These are phyloP conservation scores for Salpingus planirostris DNA, from an alignment of 2,888 invertebrate species.

Conservation along the genomic window DNA sequence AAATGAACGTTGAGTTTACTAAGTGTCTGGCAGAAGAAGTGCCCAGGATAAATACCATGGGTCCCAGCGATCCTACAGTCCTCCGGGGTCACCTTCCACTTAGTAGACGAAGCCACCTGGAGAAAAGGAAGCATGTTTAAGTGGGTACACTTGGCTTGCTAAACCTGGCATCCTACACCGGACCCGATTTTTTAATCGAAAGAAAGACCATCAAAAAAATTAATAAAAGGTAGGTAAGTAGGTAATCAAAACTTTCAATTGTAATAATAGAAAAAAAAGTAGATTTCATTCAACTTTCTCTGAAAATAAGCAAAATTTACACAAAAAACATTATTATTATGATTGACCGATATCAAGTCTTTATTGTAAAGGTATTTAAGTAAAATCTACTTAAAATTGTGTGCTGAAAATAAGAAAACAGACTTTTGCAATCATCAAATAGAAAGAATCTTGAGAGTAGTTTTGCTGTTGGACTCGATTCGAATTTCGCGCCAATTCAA, in stretches of 20 bases:
- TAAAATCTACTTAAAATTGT: no score
- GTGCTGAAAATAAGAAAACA: conserved; percentile 20
- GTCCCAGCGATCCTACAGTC: conserved; percentile 34
- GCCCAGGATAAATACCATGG: conserved; percentile 51
- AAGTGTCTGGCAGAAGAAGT: conserved; percentile 39
- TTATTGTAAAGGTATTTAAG: no score
- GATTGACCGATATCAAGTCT: no score
- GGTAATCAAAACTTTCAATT: conserved; percentile 1
- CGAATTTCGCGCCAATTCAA: conserved; percentile 32
- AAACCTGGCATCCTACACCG: conserved; percentile 42
- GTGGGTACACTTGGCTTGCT: conserved; percentile 39
- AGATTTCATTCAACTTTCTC: conserved; percentile 1
- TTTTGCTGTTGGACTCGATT: conserved; percentile 21
- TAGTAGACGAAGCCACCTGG: conserved; percentile 44
- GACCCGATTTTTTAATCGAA: no score
- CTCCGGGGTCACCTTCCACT: conserved; percentile 26
- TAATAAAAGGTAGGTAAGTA: no score
- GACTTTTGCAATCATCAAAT: conserved; percentile 10
- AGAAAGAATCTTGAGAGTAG: conserved; percentile 4
- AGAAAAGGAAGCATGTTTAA: conserved; percentile 49
- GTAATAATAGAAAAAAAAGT: neutral
- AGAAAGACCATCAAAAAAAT: no score
- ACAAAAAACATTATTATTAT: conserved; percentile 10
- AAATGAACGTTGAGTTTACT: conserved; percentile 31
- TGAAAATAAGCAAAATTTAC: conserved; percentile 22